Percentiles rank a stretch among this genome's conserved stretches.
Evolutionary conservation across 2,113 vertebrate species (phyloP).

Genomic region (Mobula hypostoma): DNA sequence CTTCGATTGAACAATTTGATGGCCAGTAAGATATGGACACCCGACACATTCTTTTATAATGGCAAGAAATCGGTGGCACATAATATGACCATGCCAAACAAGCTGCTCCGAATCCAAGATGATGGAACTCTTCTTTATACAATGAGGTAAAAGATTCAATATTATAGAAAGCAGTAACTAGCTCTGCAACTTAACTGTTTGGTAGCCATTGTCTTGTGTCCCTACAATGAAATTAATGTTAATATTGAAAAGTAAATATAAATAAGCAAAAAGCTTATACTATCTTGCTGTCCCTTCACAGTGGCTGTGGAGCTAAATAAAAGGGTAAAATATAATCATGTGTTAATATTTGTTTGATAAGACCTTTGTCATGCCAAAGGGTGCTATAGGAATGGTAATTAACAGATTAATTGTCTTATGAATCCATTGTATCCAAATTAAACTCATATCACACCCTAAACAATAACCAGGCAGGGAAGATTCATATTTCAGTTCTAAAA

Average conservation of each 20-base stretch:
- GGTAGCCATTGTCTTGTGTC: too few relatives aligned
- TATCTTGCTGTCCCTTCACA: neutral
- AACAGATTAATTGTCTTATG: neutral
- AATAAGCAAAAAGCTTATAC: neutral
- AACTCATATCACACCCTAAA: neutral
- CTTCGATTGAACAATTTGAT: slow-evolving; percentile 94
- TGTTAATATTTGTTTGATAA: neutral
- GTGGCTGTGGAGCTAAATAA: neutral
- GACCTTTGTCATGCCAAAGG: neutral
- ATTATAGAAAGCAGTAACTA: neutral
- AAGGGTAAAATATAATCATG: neutral
- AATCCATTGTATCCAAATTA: neutral
- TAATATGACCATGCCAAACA: slow-evolving; percentile 99
- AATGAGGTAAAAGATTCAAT: slow-evolving; percentile 72
- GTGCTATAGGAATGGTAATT: neutral
- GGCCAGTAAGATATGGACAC: slow-evolving; percentile 99
- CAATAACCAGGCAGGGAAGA: neutral
- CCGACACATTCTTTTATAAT: slow-evolving; percentile 97
- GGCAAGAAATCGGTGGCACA: slow-evolving; percentile 97
- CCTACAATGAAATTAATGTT: neutral
- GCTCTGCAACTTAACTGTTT: neutral
- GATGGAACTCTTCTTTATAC: slow-evolving; percentile 92
- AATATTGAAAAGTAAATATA: neutral
- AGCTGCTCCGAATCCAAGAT: slow-evolving; percentile 89
- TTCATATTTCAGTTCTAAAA: neutral